Evolutionary conservation across 2,113 vertebrate genomes (phyloP).

Genomic region (Caranx ignobilis): DNA sequence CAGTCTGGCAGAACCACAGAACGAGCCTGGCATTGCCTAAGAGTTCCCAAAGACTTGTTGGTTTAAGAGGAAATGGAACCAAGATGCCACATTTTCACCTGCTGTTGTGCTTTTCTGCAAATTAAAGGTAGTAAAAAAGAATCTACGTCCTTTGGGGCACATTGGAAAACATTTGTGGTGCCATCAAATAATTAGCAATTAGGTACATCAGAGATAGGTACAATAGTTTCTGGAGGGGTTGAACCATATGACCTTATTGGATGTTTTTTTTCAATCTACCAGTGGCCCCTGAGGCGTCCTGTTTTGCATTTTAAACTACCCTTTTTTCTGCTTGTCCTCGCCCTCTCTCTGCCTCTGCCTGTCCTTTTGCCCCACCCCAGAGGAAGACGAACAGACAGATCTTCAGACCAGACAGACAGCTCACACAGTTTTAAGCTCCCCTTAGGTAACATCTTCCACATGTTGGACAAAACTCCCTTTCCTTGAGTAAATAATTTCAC

Average conservation of each 20-base stretch:
- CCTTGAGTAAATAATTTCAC: conserved; percentile 61
- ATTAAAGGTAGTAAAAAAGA: conserved; percentile 15
- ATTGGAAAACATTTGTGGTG: conserved; percentile 22
- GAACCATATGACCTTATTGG: conserved; percentile 17
- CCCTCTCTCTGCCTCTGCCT: conserved; percentile 49
- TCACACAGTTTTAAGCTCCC: conserved; percentile 41
- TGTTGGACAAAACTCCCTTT: conserved; percentile 42
- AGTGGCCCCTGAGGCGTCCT: conserved; percentile 29
- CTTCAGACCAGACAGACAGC: conserved; percentile 64
- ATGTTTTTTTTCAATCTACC: conserved; percentile 31
- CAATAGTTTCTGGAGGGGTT: conserved; percentile 9
- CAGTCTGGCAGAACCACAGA: conserved; percentile 30
- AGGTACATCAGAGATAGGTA: background rate
- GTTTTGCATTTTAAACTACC: conserved; percentile 34
- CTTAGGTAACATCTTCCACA: conserved; percentile 72
- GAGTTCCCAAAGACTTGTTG: conserved; percentile 37
- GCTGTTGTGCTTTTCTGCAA: conserved; percentile 1
- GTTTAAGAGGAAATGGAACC: conserved; percentile 53
- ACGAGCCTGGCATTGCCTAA: conserved; percentile 27
- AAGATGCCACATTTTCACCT: conserved; percentile 43
- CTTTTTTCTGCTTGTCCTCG: conserved; percentile 29
- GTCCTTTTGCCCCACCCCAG: conserved; percentile 58
- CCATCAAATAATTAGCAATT: conserved; percentile 19
- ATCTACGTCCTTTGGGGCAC: background rate
- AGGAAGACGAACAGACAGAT: conserved; percentile 55